Percentiles rank a stretch among this genome's conserved stretches.
phyloP scores from a whole-genome alignment of 2,113 vertebrate genomes.

The Fulmarus glacialis region DNA sequence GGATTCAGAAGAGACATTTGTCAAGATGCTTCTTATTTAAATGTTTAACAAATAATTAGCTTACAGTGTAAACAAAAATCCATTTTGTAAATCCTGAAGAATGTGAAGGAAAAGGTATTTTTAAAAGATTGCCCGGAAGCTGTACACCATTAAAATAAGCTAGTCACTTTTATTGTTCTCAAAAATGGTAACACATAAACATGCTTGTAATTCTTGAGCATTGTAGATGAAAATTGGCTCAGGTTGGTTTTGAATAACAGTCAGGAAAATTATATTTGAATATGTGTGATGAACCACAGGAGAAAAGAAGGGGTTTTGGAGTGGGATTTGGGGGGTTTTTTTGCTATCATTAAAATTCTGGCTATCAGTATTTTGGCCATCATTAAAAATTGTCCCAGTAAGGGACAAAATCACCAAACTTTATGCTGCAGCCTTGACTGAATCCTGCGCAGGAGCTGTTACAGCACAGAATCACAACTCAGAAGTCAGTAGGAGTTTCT shows the following conservation, averaged over 20 bases:
- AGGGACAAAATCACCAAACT: neutral
- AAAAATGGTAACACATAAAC: neutral
- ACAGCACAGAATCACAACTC: neutral
- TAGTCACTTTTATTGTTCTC: neutral
- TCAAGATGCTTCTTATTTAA: constrained; percentile 28
- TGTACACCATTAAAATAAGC: neutral
- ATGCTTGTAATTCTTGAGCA: neutral
- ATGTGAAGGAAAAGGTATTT: neutral
- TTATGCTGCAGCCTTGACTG: neutral
- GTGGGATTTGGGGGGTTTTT: neutral
- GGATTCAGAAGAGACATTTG: neutral
- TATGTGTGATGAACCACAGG: neutral
- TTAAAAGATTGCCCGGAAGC: neutral
- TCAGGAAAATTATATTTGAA: neutral
- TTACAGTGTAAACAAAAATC: neutral
- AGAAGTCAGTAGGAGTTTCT: neutral
- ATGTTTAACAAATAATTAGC: constrained; percentile 17
- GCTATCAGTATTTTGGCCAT: neutral
- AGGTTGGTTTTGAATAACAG: neutral
- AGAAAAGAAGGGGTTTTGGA: neutral
- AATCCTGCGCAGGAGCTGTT: neutral
- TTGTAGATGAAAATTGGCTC: neutral
- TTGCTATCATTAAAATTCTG: neutral
- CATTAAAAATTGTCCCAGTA: neutral
- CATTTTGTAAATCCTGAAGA: constrained; percentile 8